Percentiles rank a stretch among this genome's conserved stretches.
These are phyloP conservation scores for Zaprionus tsacasi DNA, from an alignment of 1,140 invertebrate genomes.

Conservation along the genomic window DNA sequence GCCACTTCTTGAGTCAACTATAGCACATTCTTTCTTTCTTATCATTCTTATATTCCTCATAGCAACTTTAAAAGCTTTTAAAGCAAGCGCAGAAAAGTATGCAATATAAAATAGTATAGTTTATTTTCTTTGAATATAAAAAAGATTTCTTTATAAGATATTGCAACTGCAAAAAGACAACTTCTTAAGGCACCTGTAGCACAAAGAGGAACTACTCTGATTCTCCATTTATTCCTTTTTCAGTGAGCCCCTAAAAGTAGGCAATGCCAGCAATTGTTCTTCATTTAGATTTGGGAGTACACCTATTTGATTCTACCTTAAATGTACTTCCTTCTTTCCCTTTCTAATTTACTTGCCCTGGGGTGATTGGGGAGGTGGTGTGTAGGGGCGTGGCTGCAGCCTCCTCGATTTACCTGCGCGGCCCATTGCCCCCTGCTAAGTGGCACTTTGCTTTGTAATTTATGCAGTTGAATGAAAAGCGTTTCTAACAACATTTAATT, in stretches of 20 bases:
- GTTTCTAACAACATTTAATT: constrained; percentile 78
- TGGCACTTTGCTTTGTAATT: constrained; percentile 78
- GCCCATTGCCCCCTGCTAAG: constrained; percentile 47
- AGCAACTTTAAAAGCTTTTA: too few relatives aligned
- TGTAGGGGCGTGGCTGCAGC: neutral
- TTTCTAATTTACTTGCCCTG: constrained; percentile 58
- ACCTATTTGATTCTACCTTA: constrained; percentile 76
- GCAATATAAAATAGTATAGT: neutral
- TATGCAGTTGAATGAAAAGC: constrained; percentile 76
- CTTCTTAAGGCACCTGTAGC: too few relatives aligned
- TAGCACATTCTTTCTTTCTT: too few relatives aligned
- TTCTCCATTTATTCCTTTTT: too few relatives aligned
- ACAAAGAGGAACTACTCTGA: too few relatives aligned
- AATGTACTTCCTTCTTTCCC: constrained; percentile 19
- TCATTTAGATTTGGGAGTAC: constrained; percentile 31
- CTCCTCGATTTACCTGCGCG: constrained; percentile 26
- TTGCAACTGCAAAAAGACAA: too few relatives aligned
- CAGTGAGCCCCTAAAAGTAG: too few relatives aligned
- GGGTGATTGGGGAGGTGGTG: constrained; percentile 6
- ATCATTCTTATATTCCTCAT: too few relatives aligned
- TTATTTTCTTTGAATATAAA: too few relatives aligned
- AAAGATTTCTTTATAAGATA: too few relatives aligned
- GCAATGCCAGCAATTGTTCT: constrained; percentile 21
- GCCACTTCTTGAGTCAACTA: too few relatives aligned
- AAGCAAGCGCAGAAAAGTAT: neutral